phyloP scores from a whole-genome alignment of 2,113 vertebrate genomes.

The Cebidichthys violaceus region DNA sequence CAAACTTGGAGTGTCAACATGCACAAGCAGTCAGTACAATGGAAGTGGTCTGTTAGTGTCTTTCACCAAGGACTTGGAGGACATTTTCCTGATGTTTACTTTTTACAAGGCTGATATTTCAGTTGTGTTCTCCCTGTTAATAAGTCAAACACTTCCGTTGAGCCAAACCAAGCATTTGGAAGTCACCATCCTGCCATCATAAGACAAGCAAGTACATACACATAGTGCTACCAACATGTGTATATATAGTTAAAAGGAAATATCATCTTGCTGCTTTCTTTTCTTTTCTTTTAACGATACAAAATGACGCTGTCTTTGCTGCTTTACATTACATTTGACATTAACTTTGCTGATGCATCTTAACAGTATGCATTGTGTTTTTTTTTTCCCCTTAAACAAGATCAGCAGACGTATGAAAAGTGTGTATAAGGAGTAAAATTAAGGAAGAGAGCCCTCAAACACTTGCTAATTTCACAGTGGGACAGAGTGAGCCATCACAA shows the following conservation, averaged over 20 bases:
- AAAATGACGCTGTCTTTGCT: not conserved
- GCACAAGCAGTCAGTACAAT: not conserved
- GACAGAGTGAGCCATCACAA: not conserved
- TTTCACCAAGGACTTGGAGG: not conserved
- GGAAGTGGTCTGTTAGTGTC: not conserved
- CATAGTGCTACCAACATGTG: not conserved
- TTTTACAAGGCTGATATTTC: not conserved
- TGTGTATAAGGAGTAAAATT: not conserved
- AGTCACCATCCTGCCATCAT: not conserved
- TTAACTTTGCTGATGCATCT: not conserved
- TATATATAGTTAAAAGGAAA: not conserved
- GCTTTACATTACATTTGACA: not conserved
- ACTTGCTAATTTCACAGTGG: constrained; percentile 11
- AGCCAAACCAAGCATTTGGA: not conserved
- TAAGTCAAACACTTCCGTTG: not conserved
- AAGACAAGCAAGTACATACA: not conserved
- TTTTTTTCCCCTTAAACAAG: not conserved
- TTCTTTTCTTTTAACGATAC: not conserved
- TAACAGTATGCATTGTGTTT: not conserved
- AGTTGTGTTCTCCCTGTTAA: not conserved
- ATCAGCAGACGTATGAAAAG: not conserved
- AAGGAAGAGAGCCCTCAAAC: not conserved
- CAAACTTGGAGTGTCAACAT: not conserved
- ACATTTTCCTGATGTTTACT: not conserved
- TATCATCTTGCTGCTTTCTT: not conserved